Evolutionary conservation across 2,888 invertebrate species (phyloP), one percentile per base, ranked within the genome.

Genomic region (Chrysolina americana): DNA sequence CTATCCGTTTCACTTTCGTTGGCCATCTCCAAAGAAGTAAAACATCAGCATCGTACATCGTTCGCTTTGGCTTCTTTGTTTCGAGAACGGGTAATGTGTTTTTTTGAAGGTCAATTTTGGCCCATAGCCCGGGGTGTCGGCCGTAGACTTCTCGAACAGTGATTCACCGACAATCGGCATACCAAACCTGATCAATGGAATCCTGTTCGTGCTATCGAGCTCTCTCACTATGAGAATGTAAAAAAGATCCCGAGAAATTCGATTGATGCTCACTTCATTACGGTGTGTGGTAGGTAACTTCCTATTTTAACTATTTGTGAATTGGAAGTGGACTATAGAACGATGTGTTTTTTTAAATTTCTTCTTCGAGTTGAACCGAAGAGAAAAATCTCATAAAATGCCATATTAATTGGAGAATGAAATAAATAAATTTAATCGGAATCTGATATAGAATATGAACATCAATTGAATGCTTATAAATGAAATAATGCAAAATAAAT

Each of bases 81-180:
- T 83, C 81, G 78, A 78, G 81, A 81, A 82, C 81, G 82, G 77
- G 81, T 81, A 82, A 83, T 82, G 82, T 81, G 79, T 83, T 83
- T 83, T n/a, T 72, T 84, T 85, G 84, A 86, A 86, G 86, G 86
- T 85, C 85, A 86, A 82, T 85, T 84, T 85, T 86, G 86, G 85
- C 86, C 86, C 85, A 86, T 81, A 83, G 85, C 86, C 85, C 79
- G 81, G 73, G 85, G 86, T 82, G 64, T 21, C 79, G 64, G 68
- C 68, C 75, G 80, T 81, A 77, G 78, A 78, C 79, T 76, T 74
- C 77, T 70, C 68, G 66, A 70, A 63, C 23, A 73, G 73, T 76
- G 76, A 76, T 71, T 76, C 76, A 76, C 69, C 70, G 56, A 64
- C 63, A 47, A 69, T 71, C 68, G 68, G 53, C 68, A 73, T 75